Base-by-base conservation (phyloP, 2,113 vertebrate genomes). In the Seriola quinqueradiata region DNA sequence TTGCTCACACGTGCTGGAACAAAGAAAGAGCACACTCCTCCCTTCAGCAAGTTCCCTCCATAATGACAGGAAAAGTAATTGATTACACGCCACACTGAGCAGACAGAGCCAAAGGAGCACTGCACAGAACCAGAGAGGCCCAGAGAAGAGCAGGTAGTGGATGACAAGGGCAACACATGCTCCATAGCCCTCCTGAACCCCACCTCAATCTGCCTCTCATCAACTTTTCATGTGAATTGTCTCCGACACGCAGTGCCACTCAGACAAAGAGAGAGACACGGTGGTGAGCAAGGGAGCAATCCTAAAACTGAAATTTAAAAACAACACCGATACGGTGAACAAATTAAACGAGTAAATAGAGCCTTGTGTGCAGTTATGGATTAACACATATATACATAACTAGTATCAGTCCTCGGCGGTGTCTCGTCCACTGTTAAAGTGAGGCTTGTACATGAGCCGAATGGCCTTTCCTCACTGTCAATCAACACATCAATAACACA, bases 21-120 rank as follows among this genome's bases (percentile, higher is more conserved):
- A 93, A 89, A 92, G 85, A 70, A 58, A 77, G 34, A 70, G 75
- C 42, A 21, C 79, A 60, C 79, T 64, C 68, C 85, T 82, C 75
- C 81, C 54, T 70, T 79, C 78, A 74, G 61, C 82, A 85, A 79
- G 71, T 77, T 76, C 66, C 19, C 38, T 66, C 44, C 0, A 50
- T 75, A 83, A 85, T 92, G 92, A 93, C 93, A 91, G 90, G n/a
- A 88, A 83, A 88, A 89, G 81, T 87, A 93, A 94, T 93, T 83
- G 93, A 94, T 95, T 92, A 94, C 90, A 93, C 75, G 89, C 84
- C 25, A 55, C 76, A 70, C 61, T 85, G 92, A 91, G 90, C 93
- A 92, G 86, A 91, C 55, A 86, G 75, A 85, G 70, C 76, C 65
- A 73, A 38, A 25, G 36, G 57, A 89, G 75, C 38, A 34, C 16